phyloP scores from a whole-genome alignment of 2,113 vertebrate genomes.

The Amphiprion percula region DNA sequence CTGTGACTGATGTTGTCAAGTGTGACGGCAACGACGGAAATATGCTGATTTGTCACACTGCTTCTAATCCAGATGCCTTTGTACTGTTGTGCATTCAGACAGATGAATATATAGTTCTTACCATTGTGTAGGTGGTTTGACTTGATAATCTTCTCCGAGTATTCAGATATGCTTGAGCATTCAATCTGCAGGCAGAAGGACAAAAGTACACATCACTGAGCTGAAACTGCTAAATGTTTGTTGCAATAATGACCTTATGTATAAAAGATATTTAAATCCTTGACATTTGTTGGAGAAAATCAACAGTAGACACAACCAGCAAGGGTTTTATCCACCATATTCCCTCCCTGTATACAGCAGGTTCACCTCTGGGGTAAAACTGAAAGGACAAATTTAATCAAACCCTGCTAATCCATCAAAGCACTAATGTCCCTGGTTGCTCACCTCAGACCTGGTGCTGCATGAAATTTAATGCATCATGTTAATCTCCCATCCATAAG shows the following conservation, averaged over 20 bases:
- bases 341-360: neutral
- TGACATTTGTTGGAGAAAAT: neutral
- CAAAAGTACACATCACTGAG: constrained; percentile 15
- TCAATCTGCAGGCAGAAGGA: constrained; percentile 89
- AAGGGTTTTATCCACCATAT: neutral
- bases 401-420: constrained; percentile 35
- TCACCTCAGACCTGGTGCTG: constrained; percentile 4
- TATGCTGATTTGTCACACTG: constrained; percentile 46
- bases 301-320: neutral
- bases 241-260: neutral
- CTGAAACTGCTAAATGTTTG: neutral
- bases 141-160: constrained; percentile 99
- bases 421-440: constrained; percentile 21
- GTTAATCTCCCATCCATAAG: constrained; percentile 26
- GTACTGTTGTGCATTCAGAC: neutral
- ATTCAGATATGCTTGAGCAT: constrained; percentile 98
- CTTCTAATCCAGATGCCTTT: constrained; percentile 26
- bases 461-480: constrained; percentile 29
- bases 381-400: constrained; percentile 47
- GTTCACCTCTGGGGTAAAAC: constrained; percentile 26
- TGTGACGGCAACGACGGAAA: constrained; percentile 54
- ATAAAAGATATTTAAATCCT: neutral
- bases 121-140: constrained; percentile 96
- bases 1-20: constrained; percentile 63
- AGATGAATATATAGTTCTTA: constrained; percentile 78